These are phyloP conservation scores for Chionoecetes opilio DNA, from an alignment of 1,140 invertebrate species.

Conservation along the genomic window DNA sequence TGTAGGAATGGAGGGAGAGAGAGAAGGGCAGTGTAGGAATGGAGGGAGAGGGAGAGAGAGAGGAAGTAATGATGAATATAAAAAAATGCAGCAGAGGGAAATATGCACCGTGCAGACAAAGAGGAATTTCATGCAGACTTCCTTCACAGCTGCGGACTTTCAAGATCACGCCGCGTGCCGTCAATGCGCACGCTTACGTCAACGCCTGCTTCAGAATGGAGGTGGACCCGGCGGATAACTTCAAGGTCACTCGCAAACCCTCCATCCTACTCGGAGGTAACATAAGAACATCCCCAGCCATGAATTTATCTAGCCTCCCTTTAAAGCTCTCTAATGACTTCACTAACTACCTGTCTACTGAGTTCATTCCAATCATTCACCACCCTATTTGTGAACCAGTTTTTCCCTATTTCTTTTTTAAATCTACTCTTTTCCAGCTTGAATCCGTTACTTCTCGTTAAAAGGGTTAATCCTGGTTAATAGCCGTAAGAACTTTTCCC, in stretches of 20 bases:
- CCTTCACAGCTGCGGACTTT: conserved; percentile 74
- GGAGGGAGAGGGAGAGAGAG: background rate
- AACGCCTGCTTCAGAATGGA: conserved; percentile 89
- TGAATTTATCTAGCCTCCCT: too few species aligned
- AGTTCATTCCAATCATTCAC: too few species aligned
- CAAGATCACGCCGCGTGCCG: conserved; percentile 91
- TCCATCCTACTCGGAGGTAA: conserved; percentile 89
- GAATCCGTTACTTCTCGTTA: conserved; percentile 86
- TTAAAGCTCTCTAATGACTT: too few species aligned
- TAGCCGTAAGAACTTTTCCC: too few species aligned
- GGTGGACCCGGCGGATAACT: conserved; percentile 46
- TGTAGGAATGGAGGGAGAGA: background rate
- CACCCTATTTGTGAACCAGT: too few species aligned
- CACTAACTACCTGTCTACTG: too few species aligned
- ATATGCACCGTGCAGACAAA: too few species aligned
- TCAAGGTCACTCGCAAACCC: conserved; percentile 83
- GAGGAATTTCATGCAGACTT: background rate
- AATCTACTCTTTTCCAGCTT: too few species aligned
- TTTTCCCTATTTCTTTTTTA: too few species aligned
- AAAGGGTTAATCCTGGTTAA: too few species aligned
- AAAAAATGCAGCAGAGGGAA: too few species aligned
- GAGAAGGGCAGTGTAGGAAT: background rate
- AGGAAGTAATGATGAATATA: background rate
- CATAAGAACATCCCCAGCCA: too few species aligned
- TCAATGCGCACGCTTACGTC: conserved; percentile 93